Conservation (phyloP, 2,113 vertebrate genomes). For the Nothocercus nigrocapillus region DNA sequence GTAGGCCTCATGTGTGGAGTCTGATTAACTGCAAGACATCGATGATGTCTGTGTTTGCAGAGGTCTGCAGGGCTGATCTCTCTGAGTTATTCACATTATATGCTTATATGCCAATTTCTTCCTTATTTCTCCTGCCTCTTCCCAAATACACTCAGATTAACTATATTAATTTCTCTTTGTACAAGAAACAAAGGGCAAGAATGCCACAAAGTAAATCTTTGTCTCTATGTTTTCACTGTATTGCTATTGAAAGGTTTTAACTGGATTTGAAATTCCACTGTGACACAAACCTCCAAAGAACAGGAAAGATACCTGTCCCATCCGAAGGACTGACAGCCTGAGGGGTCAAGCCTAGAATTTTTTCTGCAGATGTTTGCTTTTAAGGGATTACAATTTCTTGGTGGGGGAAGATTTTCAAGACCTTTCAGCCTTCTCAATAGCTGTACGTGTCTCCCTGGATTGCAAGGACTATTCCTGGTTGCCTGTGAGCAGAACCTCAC, state of each 20-base stretch:
- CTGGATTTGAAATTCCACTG: background rate
- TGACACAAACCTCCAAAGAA: background rate
- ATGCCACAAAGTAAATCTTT: background rate
- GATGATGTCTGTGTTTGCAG: background rate
- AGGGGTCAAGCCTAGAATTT: slow-evolving; percentile 10
- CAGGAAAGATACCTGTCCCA: background rate
- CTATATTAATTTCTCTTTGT: slow-evolving; percentile 10
- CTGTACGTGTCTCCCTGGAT: background rate
- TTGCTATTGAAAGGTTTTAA: background rate
- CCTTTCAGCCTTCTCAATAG: background rate
- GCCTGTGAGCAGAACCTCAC: background rate
- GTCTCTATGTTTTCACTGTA: slow-evolving; percentile 1
- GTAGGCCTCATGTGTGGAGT: background rate
- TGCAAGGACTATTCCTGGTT: background rate
- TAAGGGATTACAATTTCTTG: background rate
- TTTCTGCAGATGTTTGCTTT: slow-evolving; percentile 26
- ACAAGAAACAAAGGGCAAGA: background rate
- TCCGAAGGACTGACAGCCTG: slow-evolving; percentile 7
- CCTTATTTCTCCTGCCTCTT: background rate
- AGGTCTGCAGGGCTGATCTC: background rate
- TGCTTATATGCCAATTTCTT: background rate
- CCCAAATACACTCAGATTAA: background rate
- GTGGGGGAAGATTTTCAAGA: background rate
- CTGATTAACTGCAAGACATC: slow-evolving; percentile 26
- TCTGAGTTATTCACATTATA: background rate